phyloP scores from a whole-genome alignment of 92 coral and sea anemone species.

The Hydrozoanthus gracilis region DNA sequence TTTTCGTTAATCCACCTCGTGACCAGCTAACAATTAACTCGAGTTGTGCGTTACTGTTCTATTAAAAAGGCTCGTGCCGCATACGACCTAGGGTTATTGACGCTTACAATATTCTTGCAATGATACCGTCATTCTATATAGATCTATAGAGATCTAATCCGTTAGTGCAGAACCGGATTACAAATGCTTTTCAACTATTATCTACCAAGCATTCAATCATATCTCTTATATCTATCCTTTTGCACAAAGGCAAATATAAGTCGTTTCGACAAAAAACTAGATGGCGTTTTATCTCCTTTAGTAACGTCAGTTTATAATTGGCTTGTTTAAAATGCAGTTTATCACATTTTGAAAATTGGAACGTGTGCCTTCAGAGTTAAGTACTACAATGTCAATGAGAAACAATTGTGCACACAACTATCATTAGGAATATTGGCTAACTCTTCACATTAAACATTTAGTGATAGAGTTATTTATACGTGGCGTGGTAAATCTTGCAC shows the following conservation, averaged over 20 bases:
- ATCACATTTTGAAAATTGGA: too few relatives aligned
- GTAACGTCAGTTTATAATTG: background rate
- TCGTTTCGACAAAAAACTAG: background rate
- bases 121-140: background rate
- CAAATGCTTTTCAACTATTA: background rate
- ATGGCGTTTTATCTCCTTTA: background rate
- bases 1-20: constrained; percentile 31
- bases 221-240: background rate
- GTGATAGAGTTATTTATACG: too few relatives aligned
- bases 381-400: background rate
- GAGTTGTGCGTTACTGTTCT: background rate
- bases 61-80: background rate
- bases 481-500: too few relatives aligned
- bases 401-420: too few relatives aligned
- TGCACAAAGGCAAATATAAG: background rate
- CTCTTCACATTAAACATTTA: too few relatives aligned
- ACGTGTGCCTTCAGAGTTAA: background rate
- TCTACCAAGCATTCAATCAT: constrained; percentile 6
- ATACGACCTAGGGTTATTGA: background rate
- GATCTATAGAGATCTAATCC: background rate
- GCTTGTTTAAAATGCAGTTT: too few relatives aligned
- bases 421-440: too few relatives aligned
- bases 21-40: constrained; percentile 11
- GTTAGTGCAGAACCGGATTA: background rate
- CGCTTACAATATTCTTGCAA: background rate